phyloP scores from a whole-genome alignment of 2,797 vertebrate genomes.

The Erethizon dorsatum region DNA sequence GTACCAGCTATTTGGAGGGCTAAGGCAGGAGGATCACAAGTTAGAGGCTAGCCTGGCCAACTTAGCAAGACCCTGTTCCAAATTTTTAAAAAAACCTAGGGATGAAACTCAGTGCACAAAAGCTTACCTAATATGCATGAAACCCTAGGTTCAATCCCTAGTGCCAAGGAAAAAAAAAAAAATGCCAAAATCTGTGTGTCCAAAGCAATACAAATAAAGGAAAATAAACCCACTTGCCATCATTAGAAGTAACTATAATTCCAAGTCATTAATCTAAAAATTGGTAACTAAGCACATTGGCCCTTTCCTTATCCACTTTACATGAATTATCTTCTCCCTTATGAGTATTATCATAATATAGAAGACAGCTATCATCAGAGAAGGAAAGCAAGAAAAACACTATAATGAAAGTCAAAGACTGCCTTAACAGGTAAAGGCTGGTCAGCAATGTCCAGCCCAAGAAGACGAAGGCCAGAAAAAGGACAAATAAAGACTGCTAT shows the following conservation, averaged over 20 bases:
- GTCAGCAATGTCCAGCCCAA: background rate
- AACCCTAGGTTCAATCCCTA: background rate
- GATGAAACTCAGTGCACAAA: background rate
- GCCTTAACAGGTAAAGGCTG: background rate
- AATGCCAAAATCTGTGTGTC: background rate
- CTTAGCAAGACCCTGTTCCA: background rate
- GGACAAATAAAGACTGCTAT: background rate
- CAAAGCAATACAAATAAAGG: constrained; percentile 34
- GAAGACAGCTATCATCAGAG: background rate
- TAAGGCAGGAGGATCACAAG: background rate
- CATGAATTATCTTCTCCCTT: background rate
- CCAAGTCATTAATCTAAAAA: constrained; percentile 59
- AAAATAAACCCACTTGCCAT: constrained; percentile 51
- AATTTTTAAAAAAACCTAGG: background rate
- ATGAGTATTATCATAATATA: background rate
- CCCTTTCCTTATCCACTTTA: background rate
- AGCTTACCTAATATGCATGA: background rate
- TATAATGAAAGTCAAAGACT: background rate
- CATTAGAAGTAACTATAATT: background rate
- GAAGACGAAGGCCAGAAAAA: background rate
- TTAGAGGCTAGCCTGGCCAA: background rate
- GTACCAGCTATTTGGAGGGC: background rate
- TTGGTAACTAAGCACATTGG: constrained; percentile 1
- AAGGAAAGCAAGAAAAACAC: background rate
- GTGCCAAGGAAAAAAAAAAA: background rate